Base-by-base conservation (phyloP, 2,113 vertebrate species). In the Tamias sibiricus region DNA sequence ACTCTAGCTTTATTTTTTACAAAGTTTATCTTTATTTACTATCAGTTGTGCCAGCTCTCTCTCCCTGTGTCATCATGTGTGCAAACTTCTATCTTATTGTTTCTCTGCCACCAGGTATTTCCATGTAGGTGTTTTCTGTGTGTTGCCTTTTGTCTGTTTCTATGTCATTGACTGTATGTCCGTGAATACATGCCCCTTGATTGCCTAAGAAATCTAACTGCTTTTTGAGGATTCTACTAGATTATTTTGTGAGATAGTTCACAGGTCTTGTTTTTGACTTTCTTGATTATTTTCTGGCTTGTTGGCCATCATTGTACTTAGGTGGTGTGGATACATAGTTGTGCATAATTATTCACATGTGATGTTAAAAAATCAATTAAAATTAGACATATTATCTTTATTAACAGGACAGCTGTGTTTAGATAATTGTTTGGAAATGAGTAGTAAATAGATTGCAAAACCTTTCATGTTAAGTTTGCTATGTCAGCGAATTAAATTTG, bases 221-320 rank as follows among this genome's bases (percentile, higher is more conserved):
- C 8, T 93, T 80, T 94, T 35, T 87, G 52, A 72, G 11, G 35
- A 69, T 89, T 71, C 37, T 54, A 74, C 12, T 86, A 30, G 42
- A 76, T 81, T 86, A 14, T 90, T 95, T 24, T 88, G 49, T 52
- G 4, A 94, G 44, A 49, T 89, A 82, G 3, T 40, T 88, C 49
- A 95, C 77, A 59, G 30, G 8, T 77, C 35, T 82, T 82, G 12
- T 59, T 66, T 91, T 95, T 79, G 7, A 85, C 54, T 2, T 92
- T 81, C 24, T 35, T 95, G 9, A 5, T 75, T 84, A 64, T 95
- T 49, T 96, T 91, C 59, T 42, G 68, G 14, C 52, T 96, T 96
- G 10, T 0, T 42, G 9, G 14, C 32, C 26, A 20, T 44, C 49
- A 16, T 82, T 10, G 44, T 95, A 87, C 19, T 74, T 93, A 84